Evolutionary conservation across 2,797 vertebrate species (phyloP), one percentile per base, ranked within the genome.

Genomic region (Mus minutoides): DNA sequence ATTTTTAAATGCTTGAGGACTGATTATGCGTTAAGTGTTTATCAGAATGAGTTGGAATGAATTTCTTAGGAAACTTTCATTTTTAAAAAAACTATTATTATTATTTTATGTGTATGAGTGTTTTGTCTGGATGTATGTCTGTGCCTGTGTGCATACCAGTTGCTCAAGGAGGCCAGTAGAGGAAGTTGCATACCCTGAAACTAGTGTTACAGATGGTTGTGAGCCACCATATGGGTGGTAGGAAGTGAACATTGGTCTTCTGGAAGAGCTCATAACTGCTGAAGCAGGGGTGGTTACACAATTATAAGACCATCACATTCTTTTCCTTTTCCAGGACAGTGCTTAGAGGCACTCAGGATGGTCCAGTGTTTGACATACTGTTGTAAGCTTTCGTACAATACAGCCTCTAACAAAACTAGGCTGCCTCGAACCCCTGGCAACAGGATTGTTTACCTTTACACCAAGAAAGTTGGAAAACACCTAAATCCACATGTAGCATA

Each of bases 61-160:
- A n/a, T 80, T 91, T 93, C 22, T 85, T 80, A 90, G 52, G 60
- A 96, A 91, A 96, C 56, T 58, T 94, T 76, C 92, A 92, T 24
- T 67, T 67, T 85, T 6, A 22, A 85, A 85, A 62, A 64, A 40
- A 29, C 34, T 43, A 84, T 40, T 62, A 84, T 40, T 62, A 84
- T 43, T 62, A 62, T 85, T 34, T 34, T 22, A 46, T 52, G 3
- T 85, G 19, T n/a, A 52, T 49, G 29, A 2, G 6, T 86, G 13
- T 86, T 69, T 86, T 69, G 3, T 49, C 31, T n/a, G 31, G 31
- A n/a, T 52, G 11, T 85, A 67, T 67, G 31, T 49, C 24, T 69
- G 19, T 52, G 12, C 7, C 29, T 13, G 34, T 69, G 62, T 52
- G 11, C 34, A 49, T n/a, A 12, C 12, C 43, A 52, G 21, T 86